Evolutionary conservation across 2,888 invertebrate genomes (phyloP).

Genomic region (Eupelmus urozonus): DNA sequence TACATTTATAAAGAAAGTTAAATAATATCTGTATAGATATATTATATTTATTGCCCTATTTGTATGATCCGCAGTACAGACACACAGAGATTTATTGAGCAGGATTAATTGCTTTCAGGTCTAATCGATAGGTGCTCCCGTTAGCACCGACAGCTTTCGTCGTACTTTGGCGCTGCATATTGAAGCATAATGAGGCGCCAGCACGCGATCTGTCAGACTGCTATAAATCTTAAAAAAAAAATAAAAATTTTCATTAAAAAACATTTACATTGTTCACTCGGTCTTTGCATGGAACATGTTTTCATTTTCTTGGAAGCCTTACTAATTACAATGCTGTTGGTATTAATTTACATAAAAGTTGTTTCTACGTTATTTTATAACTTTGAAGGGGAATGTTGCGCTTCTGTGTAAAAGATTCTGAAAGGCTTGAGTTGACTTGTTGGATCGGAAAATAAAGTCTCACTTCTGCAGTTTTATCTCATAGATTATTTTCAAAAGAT

Average conservation of each 20-base stretch:
- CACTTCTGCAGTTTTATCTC: too few species aligned
- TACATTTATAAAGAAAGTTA: not conserved
- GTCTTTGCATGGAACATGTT: not conserved
- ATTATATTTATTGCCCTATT: not conserved
- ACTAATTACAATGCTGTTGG: too few species aligned
- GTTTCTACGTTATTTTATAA: too few species aligned
- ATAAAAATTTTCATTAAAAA: not conserved
- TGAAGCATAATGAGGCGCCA: slow-evolving; percentile 4
- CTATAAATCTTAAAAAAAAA: not conserved
- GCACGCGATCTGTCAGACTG: slow-evolving; percentile 14
- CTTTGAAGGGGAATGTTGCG: too few species aligned
- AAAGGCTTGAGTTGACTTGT: too few species aligned
- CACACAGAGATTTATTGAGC: slow-evolving; percentile 8
- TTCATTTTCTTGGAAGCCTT: too few species aligned
- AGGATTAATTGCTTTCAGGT: slow-evolving; percentile 23
- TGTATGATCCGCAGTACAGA: not conserved
- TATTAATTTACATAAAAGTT: too few species aligned
- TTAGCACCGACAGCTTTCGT: slow-evolving; percentile 5
- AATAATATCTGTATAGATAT: not conserved
- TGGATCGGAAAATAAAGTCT: too few species aligned
- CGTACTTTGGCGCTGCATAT: not conserved
- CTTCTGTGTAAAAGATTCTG: too few species aligned
- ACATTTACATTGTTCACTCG: not conserved
- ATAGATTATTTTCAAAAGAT: too few species aligned
- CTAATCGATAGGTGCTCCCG: slow-evolving; percentile 21